Evolutionary conservation across 1,140 invertebrate species (phyloP).

Genomic region (Euborellia annulipes): DNA sequence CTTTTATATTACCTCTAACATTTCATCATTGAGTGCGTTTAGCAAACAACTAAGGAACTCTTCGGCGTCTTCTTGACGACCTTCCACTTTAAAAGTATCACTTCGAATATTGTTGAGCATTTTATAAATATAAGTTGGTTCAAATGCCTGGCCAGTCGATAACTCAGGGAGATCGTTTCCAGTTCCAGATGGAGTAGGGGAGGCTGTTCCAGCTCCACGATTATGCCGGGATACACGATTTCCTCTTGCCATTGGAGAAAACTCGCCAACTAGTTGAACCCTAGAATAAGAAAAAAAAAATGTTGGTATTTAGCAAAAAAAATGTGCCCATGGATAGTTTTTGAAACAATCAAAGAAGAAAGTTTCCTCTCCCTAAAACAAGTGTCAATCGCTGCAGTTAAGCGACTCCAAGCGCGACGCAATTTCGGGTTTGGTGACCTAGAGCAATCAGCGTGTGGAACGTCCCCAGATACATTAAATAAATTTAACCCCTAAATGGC

Average conservation of each 20-base stretch:
- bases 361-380: too few species aligned
- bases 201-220: not conserved
- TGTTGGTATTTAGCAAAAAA: too few species aligned
- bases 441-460: too few species aligned
- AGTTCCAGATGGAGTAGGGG: not conserved
- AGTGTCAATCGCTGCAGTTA: too few species aligned
- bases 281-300: not conserved
- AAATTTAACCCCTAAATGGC: too few species aligned
- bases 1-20: constrained; percentile 53
- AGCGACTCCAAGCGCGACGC: too few species aligned
- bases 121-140: constrained; percentile 66
- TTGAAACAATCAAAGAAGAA: too few species aligned
- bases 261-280: too few species aligned
- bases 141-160: constrained; percentile 47
- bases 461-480: too few species aligned
- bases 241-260: too few species aligned
- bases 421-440: too few species aligned
- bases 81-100: constrained; percentile 47
- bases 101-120: constrained; percentile 57
- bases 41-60: constrained; percentile 84
- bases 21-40: constrained; percentile 90
- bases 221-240: not conserved
- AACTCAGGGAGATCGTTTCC: constrained; percentile 8
- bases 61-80: constrained; percentile 86
- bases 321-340: too few species aligned